Evolutionary conservation across 2,113 vertebrate species (phyloP).

Genomic region (Chionis minor): DNA sequence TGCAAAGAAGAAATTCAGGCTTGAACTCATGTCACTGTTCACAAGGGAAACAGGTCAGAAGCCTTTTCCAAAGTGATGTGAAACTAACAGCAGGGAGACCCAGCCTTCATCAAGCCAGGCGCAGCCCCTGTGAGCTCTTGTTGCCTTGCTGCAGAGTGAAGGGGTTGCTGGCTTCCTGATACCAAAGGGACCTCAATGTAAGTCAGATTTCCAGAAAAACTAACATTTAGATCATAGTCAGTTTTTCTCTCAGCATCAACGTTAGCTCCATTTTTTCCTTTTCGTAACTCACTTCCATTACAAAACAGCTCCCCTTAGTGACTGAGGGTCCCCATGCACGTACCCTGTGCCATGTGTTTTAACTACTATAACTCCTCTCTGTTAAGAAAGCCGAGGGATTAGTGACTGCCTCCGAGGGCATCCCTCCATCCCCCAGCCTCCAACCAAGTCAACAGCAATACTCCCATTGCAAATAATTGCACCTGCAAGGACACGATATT

Average conservation of each 20-base stretch:
- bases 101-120: not conserved
- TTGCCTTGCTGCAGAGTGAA: not conserved
- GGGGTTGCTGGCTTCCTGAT: not conserved
- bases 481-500: not conserved
- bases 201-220: not conserved
- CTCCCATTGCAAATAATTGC: not conserved
- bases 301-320: conserved; percentile 41
- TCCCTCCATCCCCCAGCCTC: not conserved
- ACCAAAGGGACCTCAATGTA: not conserved
- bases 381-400: not conserved
- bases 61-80: not conserved
- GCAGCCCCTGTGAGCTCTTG: not conserved
- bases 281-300: not conserved
- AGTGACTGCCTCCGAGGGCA: not conserved
- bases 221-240: not conserved
- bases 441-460: not conserved
- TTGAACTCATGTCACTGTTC: not conserved
- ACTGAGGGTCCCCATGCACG: not conserved
- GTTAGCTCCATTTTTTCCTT: not conserved
- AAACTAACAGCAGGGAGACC: not conserved
- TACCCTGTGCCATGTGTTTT: not conserved
- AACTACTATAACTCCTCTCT: not conserved
- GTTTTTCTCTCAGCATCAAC: not conserved
- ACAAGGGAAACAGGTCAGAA: not conserved
- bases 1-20: not conserved